phyloP scores from a whole-genome alignment of 2,888 invertebrate genomes.

The Cistogaster globosa region DNA sequence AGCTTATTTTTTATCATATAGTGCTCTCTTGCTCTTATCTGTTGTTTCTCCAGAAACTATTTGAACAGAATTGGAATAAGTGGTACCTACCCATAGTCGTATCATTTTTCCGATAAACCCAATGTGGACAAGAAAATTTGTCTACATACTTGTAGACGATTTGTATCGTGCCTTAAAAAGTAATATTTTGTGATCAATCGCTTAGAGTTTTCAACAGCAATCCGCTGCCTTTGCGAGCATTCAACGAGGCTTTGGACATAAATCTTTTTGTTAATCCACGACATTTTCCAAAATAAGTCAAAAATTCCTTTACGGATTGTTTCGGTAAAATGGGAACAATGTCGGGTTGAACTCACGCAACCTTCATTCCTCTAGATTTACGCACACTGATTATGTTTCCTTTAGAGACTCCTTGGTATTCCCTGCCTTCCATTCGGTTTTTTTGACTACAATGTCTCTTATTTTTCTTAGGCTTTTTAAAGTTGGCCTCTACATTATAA shows the following conservation, averaged over 20 bases:
- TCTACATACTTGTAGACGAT: constrained; percentile 36
- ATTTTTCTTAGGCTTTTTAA: too few species aligned
- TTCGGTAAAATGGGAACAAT: too few species aligned
- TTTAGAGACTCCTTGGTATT: too few species aligned
- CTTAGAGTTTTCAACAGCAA: constrained; percentile 19
- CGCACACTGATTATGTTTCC: too few species aligned
- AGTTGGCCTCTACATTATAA: too few species aligned
- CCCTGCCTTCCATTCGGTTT: too few species aligned
- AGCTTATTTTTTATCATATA: constrained; percentile 4
- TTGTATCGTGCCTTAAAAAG: constrained; percentile 32
- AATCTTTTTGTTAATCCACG: constrained; percentile 5
- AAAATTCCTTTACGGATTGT: constrained; percentile 1
- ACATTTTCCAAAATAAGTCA: constrained; percentile 19
- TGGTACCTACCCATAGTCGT: constrained; percentile 12
- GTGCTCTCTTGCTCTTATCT: not conserved
- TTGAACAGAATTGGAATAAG: not conserved
- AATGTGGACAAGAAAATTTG: constrained; percentile 19
- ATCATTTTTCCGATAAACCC: constrained; percentile 27
- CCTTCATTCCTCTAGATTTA: too few species aligned
- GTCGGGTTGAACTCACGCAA: too few species aligned
- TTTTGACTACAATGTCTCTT: too few species aligned
- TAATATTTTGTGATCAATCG: not conserved
- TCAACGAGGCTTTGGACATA: constrained; percentile 20
- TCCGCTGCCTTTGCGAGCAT: constrained; percentile 26
- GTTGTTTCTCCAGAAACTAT: constrained; percentile 15